A percentile compares a stretch with the other conserved stretches of the same genome.
Conservation (phyloP, 2,888 invertebrate species). For the Phyllotreta cruciferae region DNA sequence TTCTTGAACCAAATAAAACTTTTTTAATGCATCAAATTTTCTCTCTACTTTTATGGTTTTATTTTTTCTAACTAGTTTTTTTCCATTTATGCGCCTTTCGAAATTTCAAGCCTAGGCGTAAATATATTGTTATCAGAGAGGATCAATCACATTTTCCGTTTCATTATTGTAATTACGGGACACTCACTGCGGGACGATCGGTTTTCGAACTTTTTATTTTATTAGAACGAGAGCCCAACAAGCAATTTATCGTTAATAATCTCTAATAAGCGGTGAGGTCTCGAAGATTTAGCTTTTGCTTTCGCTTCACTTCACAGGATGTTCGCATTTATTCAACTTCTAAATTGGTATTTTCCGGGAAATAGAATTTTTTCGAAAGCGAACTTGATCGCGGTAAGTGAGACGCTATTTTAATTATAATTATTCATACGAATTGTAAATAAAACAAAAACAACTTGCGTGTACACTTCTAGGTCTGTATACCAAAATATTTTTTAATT, state of each 20-base stretch:
- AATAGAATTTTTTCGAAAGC: conserved; percentile 27
- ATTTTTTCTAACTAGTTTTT: no score
- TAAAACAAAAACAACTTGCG: no score
- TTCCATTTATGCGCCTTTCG: no score
- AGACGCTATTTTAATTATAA: conserved; percentile 12
- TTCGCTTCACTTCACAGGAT: conserved; percentile 34
- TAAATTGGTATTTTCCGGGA: conserved; percentile 38
- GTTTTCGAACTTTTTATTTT: conserved; percentile 5
- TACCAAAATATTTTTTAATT: no score
- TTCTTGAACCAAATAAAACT: no score
- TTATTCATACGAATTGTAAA: neutral
- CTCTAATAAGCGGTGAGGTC: conserved; percentile 18
- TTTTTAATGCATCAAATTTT: no score
- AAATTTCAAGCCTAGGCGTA: no score
- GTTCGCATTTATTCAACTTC: conserved; percentile 32
- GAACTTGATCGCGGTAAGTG: conserved; percentile 4
- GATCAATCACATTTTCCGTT: neutral
- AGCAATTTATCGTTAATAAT: conserved; percentile 27
- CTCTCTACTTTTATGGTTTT: no score
- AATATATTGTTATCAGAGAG: no score
- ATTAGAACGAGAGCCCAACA: conserved; percentile 8
- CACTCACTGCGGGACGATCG: conserved; percentile 4
- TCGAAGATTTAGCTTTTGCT: conserved; percentile 25
- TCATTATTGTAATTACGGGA: conserved; percentile 4
- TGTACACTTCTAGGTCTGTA: no score